Evolutionary conservation across 2,113 vertebrate genomes (phyloP), one percentile per base, ranked within the genome.

Genomic region (Apaloderma vittatum): DNA sequence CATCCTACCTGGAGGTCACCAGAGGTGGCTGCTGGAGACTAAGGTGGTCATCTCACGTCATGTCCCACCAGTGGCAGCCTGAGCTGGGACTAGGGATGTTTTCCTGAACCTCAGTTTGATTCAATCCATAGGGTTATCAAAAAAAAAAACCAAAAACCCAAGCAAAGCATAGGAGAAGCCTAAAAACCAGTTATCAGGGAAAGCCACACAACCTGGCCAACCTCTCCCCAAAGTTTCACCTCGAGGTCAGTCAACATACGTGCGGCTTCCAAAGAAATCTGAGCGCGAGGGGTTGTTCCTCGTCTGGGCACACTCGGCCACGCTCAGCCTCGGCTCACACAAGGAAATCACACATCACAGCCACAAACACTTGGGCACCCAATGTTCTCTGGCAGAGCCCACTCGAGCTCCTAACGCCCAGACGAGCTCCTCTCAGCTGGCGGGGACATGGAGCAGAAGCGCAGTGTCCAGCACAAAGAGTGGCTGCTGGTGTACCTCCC

Each of bases 401-500:
- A 29, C 37, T 23, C 1, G 2, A 74, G 48, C 48, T 66, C 66
- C 62, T 27, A 27, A 30, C 34, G 12, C 10, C 3, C 15, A 20
- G 5, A 55, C 12, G 17, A 84, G 51, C n/a, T 80, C 73, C 66
- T 34, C 78, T 16, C 0, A 1, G 57, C 22, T 48, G 37, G 7
- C 0, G 4, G 37, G 57, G 34, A 65, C 62, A 34, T 0, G 3
- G 40, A 34, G 8, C 52, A 72, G n/a, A 12, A 68, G 54, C 1
- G 2, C 24, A 7, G 1, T 0, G 1, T 43, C 67, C 5, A 1
- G 63, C 62, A 52, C 0, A 1, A 27, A 54, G 63, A 73, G 49
- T 6, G 49, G n/a, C 67, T 76, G 79, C 45, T 18, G 36, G 43
- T 27, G 71, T 55, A 15, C 37, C 59, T 6, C 4, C 7, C 7